Evolutionary conservation across 2,888 invertebrate species (phyloP).

Genomic region (Marronus borbonicus): DNA sequence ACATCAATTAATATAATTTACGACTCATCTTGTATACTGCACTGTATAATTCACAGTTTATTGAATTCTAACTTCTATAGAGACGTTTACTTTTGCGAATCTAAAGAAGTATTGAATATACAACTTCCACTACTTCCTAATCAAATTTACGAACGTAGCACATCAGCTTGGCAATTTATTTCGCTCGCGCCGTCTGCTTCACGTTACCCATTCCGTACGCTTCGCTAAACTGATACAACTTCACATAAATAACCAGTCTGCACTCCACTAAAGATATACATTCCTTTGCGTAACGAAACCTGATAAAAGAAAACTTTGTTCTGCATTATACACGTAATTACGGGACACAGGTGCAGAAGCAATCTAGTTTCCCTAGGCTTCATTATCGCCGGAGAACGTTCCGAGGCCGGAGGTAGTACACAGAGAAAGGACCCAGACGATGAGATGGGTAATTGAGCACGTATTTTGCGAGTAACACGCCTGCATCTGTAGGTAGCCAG

Average conservation of each 20-base stretch:
- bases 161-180: background rate
- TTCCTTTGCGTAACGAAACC: background rate
- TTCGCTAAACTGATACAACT: background rate
- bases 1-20: too few species aligned
- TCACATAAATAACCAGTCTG: background rate
- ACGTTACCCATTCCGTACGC: background rate
- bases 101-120: too few species aligned
- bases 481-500: background rate
- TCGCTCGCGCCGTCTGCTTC: background rate
- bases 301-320: conserved; percentile 17
- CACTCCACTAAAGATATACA: background rate
- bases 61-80: too few species aligned
- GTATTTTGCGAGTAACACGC: conserved; percentile 4
- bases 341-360: background rate
- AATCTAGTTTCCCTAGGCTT: background rate
- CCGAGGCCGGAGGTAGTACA: background rate
- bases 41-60: too few species aligned
- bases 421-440: background rate
- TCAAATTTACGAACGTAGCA: background rate
- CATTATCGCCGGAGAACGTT: conserved; percentile 4
- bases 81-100: too few species aligned
- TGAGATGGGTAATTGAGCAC: conserved; percentile 10
- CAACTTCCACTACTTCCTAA: too few species aligned
- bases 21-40: too few species aligned
- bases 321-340: conserved; percentile 12